Conservation (phyloP, 2,888 invertebrate genomes). For the Synergus japonicus region DNA sequence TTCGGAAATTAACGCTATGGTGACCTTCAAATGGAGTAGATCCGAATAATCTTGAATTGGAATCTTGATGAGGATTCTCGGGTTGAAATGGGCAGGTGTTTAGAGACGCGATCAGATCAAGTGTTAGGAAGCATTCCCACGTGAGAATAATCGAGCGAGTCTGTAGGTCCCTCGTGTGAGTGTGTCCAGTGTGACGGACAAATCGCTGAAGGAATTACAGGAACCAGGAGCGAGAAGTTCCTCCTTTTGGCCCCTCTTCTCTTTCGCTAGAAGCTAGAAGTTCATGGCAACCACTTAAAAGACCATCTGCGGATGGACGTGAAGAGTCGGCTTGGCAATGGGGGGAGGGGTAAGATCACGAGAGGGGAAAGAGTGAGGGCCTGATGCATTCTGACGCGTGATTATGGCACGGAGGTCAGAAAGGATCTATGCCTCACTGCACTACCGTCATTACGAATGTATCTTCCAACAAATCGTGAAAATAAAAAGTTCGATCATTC, state of each 20-base stretch:
- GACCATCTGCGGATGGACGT: constrained; percentile 69
- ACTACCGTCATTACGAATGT: constrained; percentile 71
- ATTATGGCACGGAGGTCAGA: constrained; percentile 75
- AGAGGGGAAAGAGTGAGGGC: constrained; percentile 50
- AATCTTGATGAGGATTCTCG: constrained; percentile 5
- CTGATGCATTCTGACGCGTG: constrained; percentile 75
- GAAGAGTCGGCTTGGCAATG: constrained; percentile 50
- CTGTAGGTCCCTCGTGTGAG: constrained; percentile 47
- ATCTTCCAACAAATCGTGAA: constrained; percentile 60
- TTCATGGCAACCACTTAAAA: constrained; percentile 70
- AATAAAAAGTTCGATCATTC: constrained; percentile 59
- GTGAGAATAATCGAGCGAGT: constrained; percentile 45
- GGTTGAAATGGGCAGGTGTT: constrained; percentile 14
- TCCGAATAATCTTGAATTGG: neutral
- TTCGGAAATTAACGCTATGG: constrained; percentile 13
- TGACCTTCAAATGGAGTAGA: neutral
- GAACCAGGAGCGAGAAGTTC: constrained; percentile 55
- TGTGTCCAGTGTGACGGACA: constrained; percentile 59
- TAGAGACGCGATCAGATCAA: constrained; percentile 53
- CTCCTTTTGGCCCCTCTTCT: constrained; percentile 50
- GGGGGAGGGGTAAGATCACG: constrained; percentile 46
- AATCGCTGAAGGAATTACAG: constrained; percentile 63
- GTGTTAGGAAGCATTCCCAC: constrained; percentile 56
- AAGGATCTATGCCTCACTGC: constrained; percentile 76
- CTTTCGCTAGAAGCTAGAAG: constrained; percentile 57